Base-by-base conservation (phyloP, 2,113 vertebrate species). In the Microcebus lehilahytsara region DNA sequence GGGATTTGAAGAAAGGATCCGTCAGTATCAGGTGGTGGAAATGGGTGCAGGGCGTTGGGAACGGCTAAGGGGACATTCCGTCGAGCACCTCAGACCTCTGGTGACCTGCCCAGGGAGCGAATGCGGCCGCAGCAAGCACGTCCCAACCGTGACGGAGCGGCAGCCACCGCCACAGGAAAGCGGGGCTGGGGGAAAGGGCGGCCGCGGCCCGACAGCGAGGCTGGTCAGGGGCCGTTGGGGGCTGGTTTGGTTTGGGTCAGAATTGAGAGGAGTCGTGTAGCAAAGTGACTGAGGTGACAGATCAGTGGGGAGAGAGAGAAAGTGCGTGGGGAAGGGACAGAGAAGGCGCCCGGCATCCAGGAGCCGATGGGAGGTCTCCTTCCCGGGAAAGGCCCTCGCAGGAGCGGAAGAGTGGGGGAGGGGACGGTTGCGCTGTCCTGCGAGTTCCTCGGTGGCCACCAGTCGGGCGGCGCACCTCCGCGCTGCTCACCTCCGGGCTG, bases 401-500 rank as follows among this genome's bases (percentile, higher is more conserved):
- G 10, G n/a, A 37, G 49, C 17, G 1, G 60, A 72, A 5, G 16
- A 23, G 46, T 30, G 37, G 5, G 27, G 20, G 23, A 6, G 13
- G 9, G 25, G 11, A 8, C 22, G n/a, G 14, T 23, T 0, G 30
- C 67, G 56, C 16, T 5, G 37, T 25, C n/a, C 10, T 5, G 49
- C 2, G 1, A 2, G 32, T 9, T 1, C 0, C 32, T 14, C 5
- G 1, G 69, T 1, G 69, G 20, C 75, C 85, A 1, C 58, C 1
- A 20, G 0, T 0, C 46, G 46, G 46, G 46, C 46, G 46, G 7
- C 9, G 13, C 19, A 2, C 1, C 27, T 30, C 1, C 11, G 9
- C 3, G 2, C 14, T 14, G 25, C 2, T 53, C 20, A 6, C 42
- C 32, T 27, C 0, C 19, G 0, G 64, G 23, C 2, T 16, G 2